Conservation (phyloP, 2,113 vertebrate genomes). For the Catharus bicknelli region DNA sequence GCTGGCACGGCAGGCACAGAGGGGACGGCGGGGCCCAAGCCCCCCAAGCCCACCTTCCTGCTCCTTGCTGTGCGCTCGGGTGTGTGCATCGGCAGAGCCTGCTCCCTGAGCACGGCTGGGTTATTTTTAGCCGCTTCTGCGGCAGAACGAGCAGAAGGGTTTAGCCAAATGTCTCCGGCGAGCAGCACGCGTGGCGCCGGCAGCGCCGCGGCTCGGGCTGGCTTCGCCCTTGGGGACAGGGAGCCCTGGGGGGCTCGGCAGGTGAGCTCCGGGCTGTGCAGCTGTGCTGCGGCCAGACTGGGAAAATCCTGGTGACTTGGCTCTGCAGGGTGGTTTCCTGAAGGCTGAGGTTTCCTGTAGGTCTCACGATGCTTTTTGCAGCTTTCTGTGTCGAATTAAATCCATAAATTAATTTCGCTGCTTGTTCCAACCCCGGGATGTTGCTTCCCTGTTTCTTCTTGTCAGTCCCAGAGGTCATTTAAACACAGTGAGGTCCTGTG, state of each 20-base stretch:
- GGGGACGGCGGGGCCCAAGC: not conserved
- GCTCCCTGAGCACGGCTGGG: not conserved
- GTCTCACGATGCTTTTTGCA: not conserved
- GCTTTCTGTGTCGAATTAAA: rapidly evolving
- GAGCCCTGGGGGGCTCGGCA: rapidly evolving
- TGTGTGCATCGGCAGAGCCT: not conserved
- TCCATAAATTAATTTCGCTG: rapidly evolving
- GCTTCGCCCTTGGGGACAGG: rapidly evolving
- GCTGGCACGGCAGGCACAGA: not conserved
- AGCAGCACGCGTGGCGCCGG: not conserved
- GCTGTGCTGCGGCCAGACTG: rapidly evolving
- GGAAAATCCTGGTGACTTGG: not conserved
- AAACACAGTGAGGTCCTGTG: not conserved
- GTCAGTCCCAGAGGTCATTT: not conserved
- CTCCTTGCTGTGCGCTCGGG: not conserved
- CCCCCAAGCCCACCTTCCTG: not conserved
- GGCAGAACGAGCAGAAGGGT: conserved; percentile 6
- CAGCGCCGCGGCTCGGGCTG: not conserved
- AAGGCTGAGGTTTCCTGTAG: not conserved
- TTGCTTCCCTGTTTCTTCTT: not conserved
- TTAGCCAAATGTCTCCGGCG: conserved; percentile 12
- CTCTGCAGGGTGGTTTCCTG: not conserved
- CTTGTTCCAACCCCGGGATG: not conserved
- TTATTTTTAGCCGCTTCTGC: conserved; percentile 47
- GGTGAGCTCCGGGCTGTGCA: rapidly evolving